Conservation (phyloP, 2,888 invertebrate genomes). For the Hypsopygia costalis region DNA sequence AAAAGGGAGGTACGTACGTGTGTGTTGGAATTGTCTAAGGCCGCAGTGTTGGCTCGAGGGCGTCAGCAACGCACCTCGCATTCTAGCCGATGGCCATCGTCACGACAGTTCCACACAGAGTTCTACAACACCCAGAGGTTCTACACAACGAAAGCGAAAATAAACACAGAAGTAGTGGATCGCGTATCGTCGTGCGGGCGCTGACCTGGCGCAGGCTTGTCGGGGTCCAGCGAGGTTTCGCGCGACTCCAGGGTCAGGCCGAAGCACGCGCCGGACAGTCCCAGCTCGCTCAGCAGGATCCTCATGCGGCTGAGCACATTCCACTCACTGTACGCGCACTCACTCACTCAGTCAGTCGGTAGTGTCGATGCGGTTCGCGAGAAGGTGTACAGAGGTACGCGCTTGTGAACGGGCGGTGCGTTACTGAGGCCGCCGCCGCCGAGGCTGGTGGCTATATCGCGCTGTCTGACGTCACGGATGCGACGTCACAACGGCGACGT, state of each 20-base stretch:
- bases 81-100: constrained; percentile 79
- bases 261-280: constrained; percentile 78
- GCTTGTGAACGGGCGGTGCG: constrained; percentile 75
- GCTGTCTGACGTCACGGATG: constrained; percentile 71
- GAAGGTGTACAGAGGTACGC: constrained; percentile 66
- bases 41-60: constrained; percentile 74
- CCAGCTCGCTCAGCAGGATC: constrained; percentile 80
- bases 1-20: constrained; percentile 74
- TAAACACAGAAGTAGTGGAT: constrained; percentile 75
- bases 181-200: constrained; percentile 69
- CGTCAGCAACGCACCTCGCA: constrained; percentile 80
- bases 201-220: constrained; percentile 79
- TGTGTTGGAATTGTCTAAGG: constrained; percentile 71
- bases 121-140: constrained; percentile 72
- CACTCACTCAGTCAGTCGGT: constrained; percentile 67
- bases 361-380: constrained; percentile 51
- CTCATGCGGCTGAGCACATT: constrained; percentile 79
- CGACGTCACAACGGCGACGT: constrained; percentile 71
- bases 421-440: constrained; percentile 80
- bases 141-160: constrained; percentile 80
- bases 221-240: constrained; percentile 71
- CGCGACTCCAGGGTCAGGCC: constrained; percentile 77
- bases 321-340: constrained; percentile 78
- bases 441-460: constrained; percentile 79
- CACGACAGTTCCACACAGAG: constrained; percentile 75